Evolutionary conservation across 2,113 vertebrate genomes (phyloP).

Genomic region (Ellobius talpinus): DNA sequence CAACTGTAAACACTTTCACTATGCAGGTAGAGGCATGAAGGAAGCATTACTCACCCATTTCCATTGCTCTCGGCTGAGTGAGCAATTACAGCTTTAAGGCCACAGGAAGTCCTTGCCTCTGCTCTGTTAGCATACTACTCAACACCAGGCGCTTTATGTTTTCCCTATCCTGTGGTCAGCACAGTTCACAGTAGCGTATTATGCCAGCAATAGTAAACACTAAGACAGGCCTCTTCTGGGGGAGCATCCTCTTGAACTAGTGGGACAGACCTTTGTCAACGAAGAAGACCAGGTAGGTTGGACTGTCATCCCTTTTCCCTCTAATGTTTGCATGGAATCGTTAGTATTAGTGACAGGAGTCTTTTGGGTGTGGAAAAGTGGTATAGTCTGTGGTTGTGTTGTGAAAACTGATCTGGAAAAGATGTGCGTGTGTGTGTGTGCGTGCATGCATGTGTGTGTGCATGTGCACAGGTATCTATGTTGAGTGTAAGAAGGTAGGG

Average conservation of each 20-base stretch:
- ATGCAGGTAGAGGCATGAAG: not conserved
- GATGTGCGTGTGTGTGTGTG: not conserved
- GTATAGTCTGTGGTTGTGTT: not conserved
- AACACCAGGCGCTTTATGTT: not conserved
- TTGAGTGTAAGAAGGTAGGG: not conserved
- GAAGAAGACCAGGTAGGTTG: not conserved
- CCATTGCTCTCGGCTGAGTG: not conserved
- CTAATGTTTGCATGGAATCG: not conserved
- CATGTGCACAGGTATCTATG: not conserved
- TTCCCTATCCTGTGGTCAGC: not conserved
- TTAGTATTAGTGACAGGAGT: not conserved
- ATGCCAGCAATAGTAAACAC: too few relatives aligned
- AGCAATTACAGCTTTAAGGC: not conserved
- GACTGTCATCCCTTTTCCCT: not conserved
- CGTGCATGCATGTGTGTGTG: not conserved
- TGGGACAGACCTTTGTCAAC: not conserved
- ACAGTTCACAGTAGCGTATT: not conserved
- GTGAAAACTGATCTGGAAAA: not conserved
- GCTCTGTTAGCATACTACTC: not conserved
- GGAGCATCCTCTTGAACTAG: not conserved
- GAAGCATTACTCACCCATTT: not conserved
- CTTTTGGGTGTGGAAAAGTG: not conserved
- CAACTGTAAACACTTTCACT: not conserved
- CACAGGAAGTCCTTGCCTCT: not conserved
- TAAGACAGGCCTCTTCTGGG: not conserved